These are phyloP conservation scores for Aporophyla nigra DNA, from an alignment of 2,888 invertebrate species.

Conservation along the genomic window DNA sequence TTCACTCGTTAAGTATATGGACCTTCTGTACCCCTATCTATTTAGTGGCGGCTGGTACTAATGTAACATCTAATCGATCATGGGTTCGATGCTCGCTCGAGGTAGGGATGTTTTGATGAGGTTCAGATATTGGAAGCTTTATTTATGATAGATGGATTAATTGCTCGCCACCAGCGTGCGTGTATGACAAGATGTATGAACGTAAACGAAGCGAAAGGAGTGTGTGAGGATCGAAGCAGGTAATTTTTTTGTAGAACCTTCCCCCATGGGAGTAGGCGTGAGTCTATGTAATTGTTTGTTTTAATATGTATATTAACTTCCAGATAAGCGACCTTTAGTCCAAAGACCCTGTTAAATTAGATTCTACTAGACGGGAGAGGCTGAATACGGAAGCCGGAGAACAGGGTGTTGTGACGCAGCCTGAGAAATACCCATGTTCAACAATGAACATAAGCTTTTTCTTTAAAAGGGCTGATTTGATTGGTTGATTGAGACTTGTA, in stretches of 20 bases:
- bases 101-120: slow-evolving; percentile 13
- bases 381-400: too few relatives aligned
- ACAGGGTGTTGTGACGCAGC: too few relatives aligned
- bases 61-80: slow-evolving; percentile 51
- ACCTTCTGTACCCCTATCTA: slow-evolving; percentile 2
- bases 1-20: neutral
- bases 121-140: slow-evolving; percentile 24
- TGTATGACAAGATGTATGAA: neutral
- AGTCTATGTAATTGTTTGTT: neutral
- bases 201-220: neutral
- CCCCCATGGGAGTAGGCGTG: neutral
- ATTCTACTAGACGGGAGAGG: too few relatives aligned
- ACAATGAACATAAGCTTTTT: too few relatives aligned
- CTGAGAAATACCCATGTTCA: too few relatives aligned
- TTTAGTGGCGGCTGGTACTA: slow-evolving; percentile 1
- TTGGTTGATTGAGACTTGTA: too few relatives aligned
- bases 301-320: neutral
- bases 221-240: neutral
- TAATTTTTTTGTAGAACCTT: neutral
- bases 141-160: slow-evolving; percentile 17
- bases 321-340: too few relatives aligned
- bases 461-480: too few relatives aligned
- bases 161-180: neutral
- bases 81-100: slow-evolving; percentile 33
- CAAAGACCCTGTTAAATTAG: too few relatives aligned